A percentile compares a stretch with the other conserved stretches of the same genome.
phyloP scores from a whole-genome alignment of 2,888 invertebrate genomes.

The Drosophila longiperda region DNA sequence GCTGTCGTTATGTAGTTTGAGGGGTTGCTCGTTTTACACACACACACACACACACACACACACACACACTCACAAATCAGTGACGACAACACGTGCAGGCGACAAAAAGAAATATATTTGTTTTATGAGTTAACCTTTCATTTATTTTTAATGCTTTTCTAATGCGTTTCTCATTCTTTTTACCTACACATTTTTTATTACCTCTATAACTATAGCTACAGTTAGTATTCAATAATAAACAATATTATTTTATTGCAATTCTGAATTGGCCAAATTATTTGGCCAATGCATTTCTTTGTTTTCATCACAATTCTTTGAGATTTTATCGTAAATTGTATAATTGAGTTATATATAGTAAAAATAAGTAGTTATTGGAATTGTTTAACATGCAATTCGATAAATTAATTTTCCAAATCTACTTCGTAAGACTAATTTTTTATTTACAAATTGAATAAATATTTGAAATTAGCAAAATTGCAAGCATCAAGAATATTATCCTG shows the following conservation, averaged over 20 bases:
- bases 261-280: background rate
- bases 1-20: conserved; percentile 26
- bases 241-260: background rate
- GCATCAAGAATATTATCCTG: background rate
- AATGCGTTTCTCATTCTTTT: background rate
- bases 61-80: background rate
- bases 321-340: background rate
- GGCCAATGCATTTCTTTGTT: background rate
- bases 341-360: background rate
- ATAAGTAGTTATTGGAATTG: background rate
- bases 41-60: background rate
- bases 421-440: background rate
- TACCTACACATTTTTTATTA: background rate
- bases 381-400: background rate
- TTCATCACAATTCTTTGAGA: background rate
- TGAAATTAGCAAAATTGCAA: background rate
- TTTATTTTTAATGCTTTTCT: conserved; percentile 4
- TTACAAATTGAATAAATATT: background rate
- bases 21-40: conserved; percentile 38
- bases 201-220: background rate
- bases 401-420: background rate
- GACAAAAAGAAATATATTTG: conserved; percentile 32
- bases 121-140: conserved; percentile 12
- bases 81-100: conserved; percentile 23
- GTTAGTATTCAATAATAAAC: background rate